These are phyloP conservation scores for Temnopleurus reevesii DNA, from an alignment of 53 echinoderm and acorn worm species.

Conservation along the genomic window DNA sequence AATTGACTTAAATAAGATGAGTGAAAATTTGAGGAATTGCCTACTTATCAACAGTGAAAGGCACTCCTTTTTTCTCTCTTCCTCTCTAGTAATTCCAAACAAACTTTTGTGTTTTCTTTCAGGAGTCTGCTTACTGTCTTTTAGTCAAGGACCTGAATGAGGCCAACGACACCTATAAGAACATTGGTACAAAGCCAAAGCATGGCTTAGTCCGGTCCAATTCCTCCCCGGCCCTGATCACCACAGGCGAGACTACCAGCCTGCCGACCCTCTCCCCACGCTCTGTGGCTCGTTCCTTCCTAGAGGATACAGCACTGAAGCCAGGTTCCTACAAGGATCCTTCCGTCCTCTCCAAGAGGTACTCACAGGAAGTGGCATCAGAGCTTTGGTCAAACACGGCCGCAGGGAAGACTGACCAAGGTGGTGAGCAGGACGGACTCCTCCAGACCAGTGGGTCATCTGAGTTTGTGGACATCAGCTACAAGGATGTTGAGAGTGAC, in stretches of 20 bases:
- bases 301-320: conserved; percentile 66
- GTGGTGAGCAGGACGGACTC: neutral
- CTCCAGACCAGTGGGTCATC: conserved; percentile 52
- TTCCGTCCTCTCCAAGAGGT: conserved; percentile 72
- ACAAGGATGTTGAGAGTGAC: neutral
- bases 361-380: conserved; percentile 1
- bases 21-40: too few species aligned
- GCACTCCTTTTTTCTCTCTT: too few species aligned
- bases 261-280: conserved; percentile 72
- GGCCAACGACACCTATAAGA: neutral
- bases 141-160: conserved; percentile 14
- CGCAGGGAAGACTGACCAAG: neutral
- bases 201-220: conserved; percentile 43
- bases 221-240: conserved; percentile 71
- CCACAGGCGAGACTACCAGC: neutral
- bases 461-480: conserved; percentile 55
- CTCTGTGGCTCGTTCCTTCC: conserved; percentile 65
- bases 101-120: neutral
- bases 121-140: conserved; percentile 39
- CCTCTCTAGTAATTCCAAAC: too few species aligned
- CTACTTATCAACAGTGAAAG: too few species aligned
- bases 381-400: neutral
- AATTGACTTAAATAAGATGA: too few species aligned
- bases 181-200: neutral
- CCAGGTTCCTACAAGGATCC: conserved; percentile 92